Conservation (phyloP, 2,113 vertebrate species). For the Uria lomvia region DNA sequence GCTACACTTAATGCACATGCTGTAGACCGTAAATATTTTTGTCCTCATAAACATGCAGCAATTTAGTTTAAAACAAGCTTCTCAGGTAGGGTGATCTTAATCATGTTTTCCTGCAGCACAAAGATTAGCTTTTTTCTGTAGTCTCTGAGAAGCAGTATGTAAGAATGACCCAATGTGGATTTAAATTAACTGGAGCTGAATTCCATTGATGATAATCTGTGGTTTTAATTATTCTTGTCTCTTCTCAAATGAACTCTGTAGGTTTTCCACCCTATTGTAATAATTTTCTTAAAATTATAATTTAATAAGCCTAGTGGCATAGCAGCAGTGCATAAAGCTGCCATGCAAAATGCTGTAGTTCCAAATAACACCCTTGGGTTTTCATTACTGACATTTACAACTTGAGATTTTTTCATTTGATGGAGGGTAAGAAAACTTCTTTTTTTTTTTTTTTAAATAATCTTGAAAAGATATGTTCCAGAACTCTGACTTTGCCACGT, state of each 20-base stretch:
- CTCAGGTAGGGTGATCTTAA: not conserved
- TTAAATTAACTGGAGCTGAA: constrained; percentile 42
- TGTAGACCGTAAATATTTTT: constrained; percentile 4
- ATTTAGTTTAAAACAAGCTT: constrained; percentile 28
- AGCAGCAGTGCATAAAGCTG: not conserved
- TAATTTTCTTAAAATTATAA: not conserved
- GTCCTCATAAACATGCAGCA: not conserved
- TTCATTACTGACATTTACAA: not conserved
- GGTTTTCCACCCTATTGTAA: not conserved
- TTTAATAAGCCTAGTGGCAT: not conserved
- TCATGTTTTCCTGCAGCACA: not conserved
- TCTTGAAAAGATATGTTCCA: not conserved
- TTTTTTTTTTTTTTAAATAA: not conserved
- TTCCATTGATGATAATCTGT: constrained; percentile 10
- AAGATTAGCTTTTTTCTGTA: not conserved
- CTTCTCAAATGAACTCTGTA: not conserved
- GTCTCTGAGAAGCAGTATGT: not conserved
- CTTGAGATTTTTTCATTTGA: not conserved
- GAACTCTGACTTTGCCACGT: not conserved
- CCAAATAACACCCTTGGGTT: not conserved
- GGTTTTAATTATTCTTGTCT: constrained; percentile 36
- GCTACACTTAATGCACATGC: not conserved
- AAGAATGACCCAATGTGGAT: not conserved
- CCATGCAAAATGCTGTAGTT: not conserved
- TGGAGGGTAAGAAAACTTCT: not conserved